Evolutionary conservation across 2,113 vertebrate species (phyloP), one percentile per base, ranked within the genome.

Genomic region (Gasterosteus aculeatus): DNA sequence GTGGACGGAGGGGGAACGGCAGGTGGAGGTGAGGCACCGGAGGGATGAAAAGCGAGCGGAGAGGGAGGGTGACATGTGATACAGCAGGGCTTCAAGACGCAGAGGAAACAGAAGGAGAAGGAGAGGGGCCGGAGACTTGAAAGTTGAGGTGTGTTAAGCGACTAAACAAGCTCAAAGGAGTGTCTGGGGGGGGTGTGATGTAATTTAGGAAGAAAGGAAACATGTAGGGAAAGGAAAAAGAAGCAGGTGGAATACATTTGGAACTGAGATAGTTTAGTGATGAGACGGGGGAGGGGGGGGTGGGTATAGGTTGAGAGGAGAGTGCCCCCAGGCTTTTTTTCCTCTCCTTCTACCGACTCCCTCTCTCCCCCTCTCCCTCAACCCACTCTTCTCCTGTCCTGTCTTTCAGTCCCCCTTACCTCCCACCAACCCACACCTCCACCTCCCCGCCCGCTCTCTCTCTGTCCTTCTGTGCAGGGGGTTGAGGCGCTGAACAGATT

Each of bases 401-500:
- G 11, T 89, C 79, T 78, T 69, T 80, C 66, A 61, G 60, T 35
- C 80, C 74, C 78, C 33, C 68, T 60, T 51, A 59, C 75, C 76
- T 51, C 74, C 77, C 63, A 41, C 77, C 66, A 60, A 14, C 84
- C 61, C 49, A 18, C 73, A 64, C 75, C 60, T 46, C 79, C n/a
- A 51, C 42, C 77, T 33, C 54, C 64, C 29, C 19, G 58, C 78
- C 64, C 22, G 22, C 61, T 68, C 77, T 69, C 76, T 68, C 78
- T 76, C 69, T 88, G 86, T 89, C 89, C 88, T 91, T 88, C 86
- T 91, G 88, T 88, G 90, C 87, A 91, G 92, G 85, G 85, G 90
- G 93, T 94, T 96, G 95, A 95, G 95, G 92, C 92, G 89, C 95
- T 96, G 96, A 98, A 97, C 96, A 97, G 97, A 99, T 99, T 97